phyloP scores from a whole-genome alignment of 2,113 vertebrate species.

The Brachyhypopomus gauderio region DNA sequence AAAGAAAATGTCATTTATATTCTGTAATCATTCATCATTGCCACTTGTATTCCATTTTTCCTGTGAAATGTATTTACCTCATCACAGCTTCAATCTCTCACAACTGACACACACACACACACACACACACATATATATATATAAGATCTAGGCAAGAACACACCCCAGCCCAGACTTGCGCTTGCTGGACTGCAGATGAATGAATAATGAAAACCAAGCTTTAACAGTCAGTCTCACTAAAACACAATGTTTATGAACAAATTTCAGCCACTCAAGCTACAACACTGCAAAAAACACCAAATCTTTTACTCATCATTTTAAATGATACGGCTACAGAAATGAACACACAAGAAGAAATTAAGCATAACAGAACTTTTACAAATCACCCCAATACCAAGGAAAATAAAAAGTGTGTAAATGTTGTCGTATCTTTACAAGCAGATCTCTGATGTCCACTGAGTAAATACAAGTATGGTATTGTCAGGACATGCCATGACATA shows the following conservation, averaged over 20 bases:
- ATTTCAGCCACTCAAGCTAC: background rate
- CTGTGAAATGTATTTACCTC: too few relatives aligned
- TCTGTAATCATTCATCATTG: too few relatives aligned
- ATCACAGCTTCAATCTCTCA: too few relatives aligned
- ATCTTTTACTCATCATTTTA: conserved; percentile 36
- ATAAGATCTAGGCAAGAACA: too few relatives aligned
- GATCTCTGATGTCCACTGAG: conserved; percentile 43
- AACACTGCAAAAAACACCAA: conserved; percentile 1
- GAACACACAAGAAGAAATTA: conserved; percentile 22
- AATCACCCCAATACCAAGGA: conserved; percentile 34
- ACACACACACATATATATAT: too few relatives aligned
- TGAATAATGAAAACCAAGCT: too few relatives aligned
- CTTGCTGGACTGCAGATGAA: too few relatives aligned
- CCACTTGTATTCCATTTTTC: too few relatives aligned
- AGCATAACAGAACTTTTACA: conserved; percentile 26
- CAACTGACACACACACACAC: too few relatives aligned
- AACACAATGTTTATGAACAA: background rate
- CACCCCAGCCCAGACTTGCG: too few relatives aligned
- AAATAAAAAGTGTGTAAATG: conserved; percentile 8
- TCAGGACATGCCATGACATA: conserved; percentile 43
- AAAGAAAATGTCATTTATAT: too few relatives aligned
- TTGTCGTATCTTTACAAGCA: conserved; percentile 51
- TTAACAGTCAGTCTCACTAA: background rate
- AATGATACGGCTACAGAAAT: conserved; percentile 38
- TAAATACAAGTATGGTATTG: conserved; percentile 18